Evolutionary conservation across 2,797 vertebrate species (phyloP), one percentile per base, ranked within the genome.

Genomic region (Hippoglossus hippoglossus): DNA sequence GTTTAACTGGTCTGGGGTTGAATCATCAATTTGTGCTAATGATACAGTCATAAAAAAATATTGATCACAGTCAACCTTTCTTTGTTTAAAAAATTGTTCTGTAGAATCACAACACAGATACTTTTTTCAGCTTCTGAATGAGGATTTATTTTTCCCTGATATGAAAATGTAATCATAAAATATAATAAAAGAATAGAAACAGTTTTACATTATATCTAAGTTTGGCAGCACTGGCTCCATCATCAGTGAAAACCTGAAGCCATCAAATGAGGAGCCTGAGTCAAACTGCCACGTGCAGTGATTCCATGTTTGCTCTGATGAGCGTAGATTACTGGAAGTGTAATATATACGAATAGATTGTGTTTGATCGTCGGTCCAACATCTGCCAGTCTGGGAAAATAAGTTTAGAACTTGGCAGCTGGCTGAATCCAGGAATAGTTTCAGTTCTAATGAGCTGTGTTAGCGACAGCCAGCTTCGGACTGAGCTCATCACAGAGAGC

Each of bases 281-380:
- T 28, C 52, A 56, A 53, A 57, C 26, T 16, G 66, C 11, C 25
- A 13, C 8, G 26, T 5, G 19, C 64, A 34, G 39, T 22, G 61
- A 73, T 72, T 54, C 70, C 49, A 53, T 75, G 36, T 76, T 65
- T 73, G 64, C 58, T 65, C 49, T 28, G 49, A 75, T 64, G 72
- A 73, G 34, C 63, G 28, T 67, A 34, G 49, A 68, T 59, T 21
- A 47, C 51, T 5, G 28, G 60, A 26, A 55, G 66, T 41, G 58
- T 79, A 5, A 63, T 56, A 39, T 25, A 10, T 85, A 87, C 89
- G 77, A 76, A 86, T 85, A 91, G 84, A 63, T 13, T 1, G 7
- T 31, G 39, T 75, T 51, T 81, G 70, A 77, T 73, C 63, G 74
- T 67, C 76, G 39, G 63, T 56, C 72, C 73, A 63, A 22, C 53